Evolutionary conservation across 2,113 vertebrate species (phyloP), one percentile per base, ranked within the genome.

Genomic region (Bucco capensis): DNA sequence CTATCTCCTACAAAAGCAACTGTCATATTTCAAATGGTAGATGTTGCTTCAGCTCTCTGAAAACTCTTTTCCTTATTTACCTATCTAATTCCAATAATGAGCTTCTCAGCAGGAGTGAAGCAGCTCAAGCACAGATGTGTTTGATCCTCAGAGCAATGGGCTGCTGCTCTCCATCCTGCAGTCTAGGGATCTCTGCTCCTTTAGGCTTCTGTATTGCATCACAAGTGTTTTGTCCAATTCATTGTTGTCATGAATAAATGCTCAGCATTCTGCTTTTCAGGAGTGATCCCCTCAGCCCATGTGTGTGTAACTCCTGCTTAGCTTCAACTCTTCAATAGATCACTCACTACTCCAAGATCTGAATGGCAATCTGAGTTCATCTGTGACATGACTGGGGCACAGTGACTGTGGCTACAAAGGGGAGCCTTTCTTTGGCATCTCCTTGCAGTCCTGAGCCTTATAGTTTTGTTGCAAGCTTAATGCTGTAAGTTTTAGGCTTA

Each of bases 141-240:
- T 30, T 53, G 66, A 57, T 66, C 5, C 51, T 74, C 14, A 79
- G 56, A 53, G 30, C 81, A 86, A 84, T 8, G 8, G 15, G 28
- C 27, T 61, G 30, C 40, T 30, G 19, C 2, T 49, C 14, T 67
- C 73, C 1, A 0, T 6, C 7, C 35, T 7, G 4, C 5, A 0
- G 10, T 51, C n/a, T n/a, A n/a, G n/a, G n/a, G n/a, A n/a, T n/a
- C 18, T 19, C 47, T 47, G 6, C 10, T 77, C 31, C 76, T 87
- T 58, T 35, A 3, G 35, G 5, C 38, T 80, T 57, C 35, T 13
- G 13, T 56, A 19, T 67, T 67, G 5, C 30, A 75, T 83, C 35
- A 56, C 9, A 66, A 56, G 9, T 53, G 7, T 19, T 40, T 22
- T 40, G 35, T 71, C 16, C 31, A 56, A 28, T 38, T 77, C 24